Evolutionary conservation across 2,113 vertebrate species (phyloP).

Genomic region (Oncorhynchus keta): DNA sequence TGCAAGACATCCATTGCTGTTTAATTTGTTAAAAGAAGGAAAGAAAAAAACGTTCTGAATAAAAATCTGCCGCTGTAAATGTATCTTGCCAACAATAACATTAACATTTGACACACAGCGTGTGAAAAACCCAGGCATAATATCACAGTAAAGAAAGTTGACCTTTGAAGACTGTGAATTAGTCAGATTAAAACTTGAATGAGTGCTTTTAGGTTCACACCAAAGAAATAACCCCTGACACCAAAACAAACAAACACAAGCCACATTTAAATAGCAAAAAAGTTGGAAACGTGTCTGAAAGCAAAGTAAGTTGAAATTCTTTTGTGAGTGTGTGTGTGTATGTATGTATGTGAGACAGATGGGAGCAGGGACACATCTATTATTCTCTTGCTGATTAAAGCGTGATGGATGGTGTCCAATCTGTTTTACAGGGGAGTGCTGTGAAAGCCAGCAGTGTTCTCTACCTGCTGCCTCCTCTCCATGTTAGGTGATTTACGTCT

Average conservation of each 20-base stretch:
- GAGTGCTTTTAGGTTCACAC: constrained; percentile 69
- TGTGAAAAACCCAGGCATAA: constrained; percentile 52
- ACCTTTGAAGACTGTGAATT: constrained; percentile 71
- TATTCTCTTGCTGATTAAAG: constrained; percentile 78
- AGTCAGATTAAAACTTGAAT: constrained; percentile 75
- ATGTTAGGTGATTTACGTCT: constrained; percentile 80
- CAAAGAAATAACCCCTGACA: constrained; percentile 76
- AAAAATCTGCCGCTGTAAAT: constrained; percentile 68
- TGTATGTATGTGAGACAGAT: constrained; percentile 47
- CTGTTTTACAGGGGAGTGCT: constrained; percentile 69
- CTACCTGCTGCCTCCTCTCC: constrained; percentile 73
- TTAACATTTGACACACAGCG: constrained; percentile 73
- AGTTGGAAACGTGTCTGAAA: constrained; percentile 67
- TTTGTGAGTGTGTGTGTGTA: constrained; percentile 34
- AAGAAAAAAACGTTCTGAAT: constrained; percentile 58
- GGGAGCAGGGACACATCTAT: constrained; percentile 70
- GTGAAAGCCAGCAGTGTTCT: constrained; percentile 73
- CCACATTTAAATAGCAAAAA: constrained; percentile 74
- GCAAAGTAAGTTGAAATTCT: constrained; percentile 48
- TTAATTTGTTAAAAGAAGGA: constrained; percentile 63
- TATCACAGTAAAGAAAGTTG: constrained; percentile 66
- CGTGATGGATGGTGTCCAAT: constrained; percentile 75
- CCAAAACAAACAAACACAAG: constrained; percentile 77
- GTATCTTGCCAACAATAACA: constrained; percentile 72
- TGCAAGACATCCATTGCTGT: constrained; percentile 58